phyloP scores from a whole-genome alignment of 2,797 vertebrate genomes.

The Pogonophryne albipinna region DNA sequence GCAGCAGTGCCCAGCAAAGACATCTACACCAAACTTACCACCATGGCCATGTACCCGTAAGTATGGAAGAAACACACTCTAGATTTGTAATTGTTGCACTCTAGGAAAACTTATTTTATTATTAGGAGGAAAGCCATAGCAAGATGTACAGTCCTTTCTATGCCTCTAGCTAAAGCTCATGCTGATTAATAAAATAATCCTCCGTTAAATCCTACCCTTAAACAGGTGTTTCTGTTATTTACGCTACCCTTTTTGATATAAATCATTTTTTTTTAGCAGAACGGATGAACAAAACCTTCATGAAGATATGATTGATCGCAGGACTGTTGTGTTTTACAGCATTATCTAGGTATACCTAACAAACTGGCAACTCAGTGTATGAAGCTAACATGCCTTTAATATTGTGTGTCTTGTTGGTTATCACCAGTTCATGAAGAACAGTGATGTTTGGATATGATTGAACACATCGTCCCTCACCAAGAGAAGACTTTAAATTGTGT shows the following conservation, averaged over 20 bases:
- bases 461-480: neutral
- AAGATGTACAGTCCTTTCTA: neutral
- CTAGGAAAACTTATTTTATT: no score
- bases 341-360: no score
- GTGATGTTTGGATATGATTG: neutral
- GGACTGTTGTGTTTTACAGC: neutral
- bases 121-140: neutral
- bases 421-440: neutral
- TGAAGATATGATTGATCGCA: neutral
- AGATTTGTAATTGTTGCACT: neutral
- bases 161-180: neutral
- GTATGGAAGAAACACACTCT: constrained; percentile 71
- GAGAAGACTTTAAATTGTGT: neutral
- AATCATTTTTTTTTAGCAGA: no score
- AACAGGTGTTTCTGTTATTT: neutral
- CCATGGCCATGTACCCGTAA: constrained; percentile 98
- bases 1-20: constrained; percentile 89
- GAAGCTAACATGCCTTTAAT: neutral
- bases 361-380: no score
- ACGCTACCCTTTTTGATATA: no score
- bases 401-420: neutral
- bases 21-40: constrained; percentile 96
- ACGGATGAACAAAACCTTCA: no score
- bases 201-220: neutral
- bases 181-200: neutral